A percentile compares a stretch with the other conserved stretches of the same genome.
Conservation (phyloP, 2,888 invertebrate genomes). For the Eupithecia tripunctaria region DNA sequence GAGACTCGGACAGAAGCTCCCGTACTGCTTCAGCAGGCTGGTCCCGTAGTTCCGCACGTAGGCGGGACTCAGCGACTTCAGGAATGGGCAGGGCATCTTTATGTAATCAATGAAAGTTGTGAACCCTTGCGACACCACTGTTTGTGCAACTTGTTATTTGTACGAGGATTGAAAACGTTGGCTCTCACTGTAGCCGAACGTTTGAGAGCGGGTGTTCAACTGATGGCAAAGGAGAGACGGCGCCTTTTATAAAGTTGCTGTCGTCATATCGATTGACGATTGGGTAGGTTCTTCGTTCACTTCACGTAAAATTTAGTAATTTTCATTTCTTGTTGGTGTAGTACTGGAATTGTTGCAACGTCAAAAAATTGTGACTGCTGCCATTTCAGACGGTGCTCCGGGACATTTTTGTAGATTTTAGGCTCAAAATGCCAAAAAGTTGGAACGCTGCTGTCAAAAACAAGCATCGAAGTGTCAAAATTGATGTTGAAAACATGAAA, state of each 20-base stretch:
- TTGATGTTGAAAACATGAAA: background rate
- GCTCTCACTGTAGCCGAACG: conserved; percentile 84
- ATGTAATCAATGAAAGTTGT: conserved; percentile 67
- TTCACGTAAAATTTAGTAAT: conserved; percentile 68
- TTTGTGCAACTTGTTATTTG: conserved; percentile 50
- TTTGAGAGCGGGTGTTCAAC: conserved; percentile 67
- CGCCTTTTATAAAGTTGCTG: conserved; percentile 81
- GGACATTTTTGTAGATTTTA: conserved; percentile 14
- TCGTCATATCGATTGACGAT: conserved; percentile 83
- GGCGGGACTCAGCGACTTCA: conserved; percentile 90
- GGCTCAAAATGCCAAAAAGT: conserved; percentile 16
- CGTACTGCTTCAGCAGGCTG: conserved; percentile 90
- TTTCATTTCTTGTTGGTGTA: conserved; percentile 55
- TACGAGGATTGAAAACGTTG: conserved; percentile 68
- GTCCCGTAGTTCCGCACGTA: conserved; percentile 93
- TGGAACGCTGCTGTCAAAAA: conserved; percentile 25
- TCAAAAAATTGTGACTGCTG: conserved; percentile 42
- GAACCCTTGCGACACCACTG: conserved; percentile 63
- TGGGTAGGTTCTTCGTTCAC: conserved; percentile 61
- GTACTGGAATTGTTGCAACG: conserved; percentile 52
- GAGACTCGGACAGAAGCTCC: conserved; percentile 91
- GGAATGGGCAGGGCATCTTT: conserved; percentile 95
- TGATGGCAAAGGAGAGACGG: conserved; percentile 62
- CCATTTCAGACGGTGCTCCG: background rate
- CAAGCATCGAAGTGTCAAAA: background rate